phyloP scores from a whole-genome alignment of 2,797 vertebrate species.

The Diplodus sargus region DNA sequence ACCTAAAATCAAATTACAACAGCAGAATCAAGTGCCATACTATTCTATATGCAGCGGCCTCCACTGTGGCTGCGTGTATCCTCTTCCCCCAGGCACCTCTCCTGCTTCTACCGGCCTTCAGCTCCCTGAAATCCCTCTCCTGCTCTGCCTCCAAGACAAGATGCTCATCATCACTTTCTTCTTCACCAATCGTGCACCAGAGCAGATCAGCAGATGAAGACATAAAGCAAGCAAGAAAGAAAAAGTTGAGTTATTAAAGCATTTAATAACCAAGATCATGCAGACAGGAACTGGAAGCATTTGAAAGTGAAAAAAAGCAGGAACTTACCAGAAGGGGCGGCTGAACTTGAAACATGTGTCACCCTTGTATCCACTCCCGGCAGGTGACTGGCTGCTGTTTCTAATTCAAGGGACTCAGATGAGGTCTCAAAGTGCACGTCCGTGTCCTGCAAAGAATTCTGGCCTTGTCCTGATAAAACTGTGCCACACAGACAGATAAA shows the following conservation, averaged over 20 bases:
- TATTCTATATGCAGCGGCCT: conserved; percentile 75
- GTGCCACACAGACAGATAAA: conserved; percentile 66
- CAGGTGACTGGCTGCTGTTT: conserved; percentile 12
- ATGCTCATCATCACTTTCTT: conserved; percentile 18
- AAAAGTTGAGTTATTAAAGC: background rate
- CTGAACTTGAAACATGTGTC: conserved; percentile 9
- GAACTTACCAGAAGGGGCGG: conserved; percentile 62
- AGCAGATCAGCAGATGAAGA: background rate
- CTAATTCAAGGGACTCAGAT: conserved; percentile 17
- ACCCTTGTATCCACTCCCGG: background rate
- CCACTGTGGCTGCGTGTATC: conserved; percentile 65
- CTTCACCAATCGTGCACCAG: conserved; percentile 25
- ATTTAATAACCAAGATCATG: background rate
- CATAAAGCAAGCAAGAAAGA: background rate
- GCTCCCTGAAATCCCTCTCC: conserved; percentile 10
- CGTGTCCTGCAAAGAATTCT: conserved; percentile 35
- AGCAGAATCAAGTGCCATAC: conserved; percentile 53
- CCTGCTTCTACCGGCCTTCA: conserved; percentile 48
- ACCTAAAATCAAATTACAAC: background rate
- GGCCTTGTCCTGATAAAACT: conserved; percentile 41
- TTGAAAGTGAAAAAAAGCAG: background rate
- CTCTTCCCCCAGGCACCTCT: conserved; percentile 65
- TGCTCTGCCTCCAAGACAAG: conserved; percentile 26
- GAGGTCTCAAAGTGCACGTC: conserved; percentile 25
- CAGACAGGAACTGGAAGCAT: background rate